phyloP scores from a whole-genome alignment of 1,140 invertebrate species.

The Contarinia nasturtii region DNA sequence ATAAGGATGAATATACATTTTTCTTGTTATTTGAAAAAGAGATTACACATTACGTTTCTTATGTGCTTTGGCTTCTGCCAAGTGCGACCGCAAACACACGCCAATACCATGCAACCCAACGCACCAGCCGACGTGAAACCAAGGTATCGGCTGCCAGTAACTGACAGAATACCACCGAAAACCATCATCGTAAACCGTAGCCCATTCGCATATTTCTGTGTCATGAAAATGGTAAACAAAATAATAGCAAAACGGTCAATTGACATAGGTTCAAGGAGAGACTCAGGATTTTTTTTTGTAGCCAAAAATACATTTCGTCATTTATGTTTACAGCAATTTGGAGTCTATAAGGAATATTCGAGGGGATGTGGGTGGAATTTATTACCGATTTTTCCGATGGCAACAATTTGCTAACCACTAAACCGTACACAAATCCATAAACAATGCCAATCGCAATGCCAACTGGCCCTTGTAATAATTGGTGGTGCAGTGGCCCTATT shows the following conservation, averaged over 20 bases:
- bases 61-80: slow-evolving; percentile 16
- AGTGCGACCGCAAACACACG: slow-evolving; percentile 35
- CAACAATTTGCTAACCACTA: slow-evolving; percentile 24
- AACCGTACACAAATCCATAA: slow-evolving; percentile 28
- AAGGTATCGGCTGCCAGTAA: slow-evolving; percentile 36
- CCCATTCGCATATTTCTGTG: slow-evolving; percentile 22
- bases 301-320: not conserved
- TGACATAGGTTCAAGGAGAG: not conserved
- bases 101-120: slow-evolving; percentile 34
- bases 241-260: not conserved
- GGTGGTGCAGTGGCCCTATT: slow-evolving; percentile 18
- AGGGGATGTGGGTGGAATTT: too few relatives aligned
- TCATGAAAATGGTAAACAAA: slow-evolving; percentile 4
- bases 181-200: slow-evolving; percentile 29
- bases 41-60: too few relatives aligned
- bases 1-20: too few relatives aligned
- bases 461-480: slow-evolving; percentile 33
- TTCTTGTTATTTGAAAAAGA: too few relatives aligned
- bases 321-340: too few relatives aligned
- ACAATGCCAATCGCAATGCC: slow-evolving; percentile 30
- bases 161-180: slow-evolving; percentile 32
- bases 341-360: too few relatives aligned
- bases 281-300: not conserved
- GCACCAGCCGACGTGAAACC: slow-evolving; percentile 40
- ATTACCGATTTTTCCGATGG: slow-evolving; percentile 24